Evolutionary conservation across 1,140 invertebrate genomes (phyloP).

Genomic region (Drosophila nebulosa): DNA sequence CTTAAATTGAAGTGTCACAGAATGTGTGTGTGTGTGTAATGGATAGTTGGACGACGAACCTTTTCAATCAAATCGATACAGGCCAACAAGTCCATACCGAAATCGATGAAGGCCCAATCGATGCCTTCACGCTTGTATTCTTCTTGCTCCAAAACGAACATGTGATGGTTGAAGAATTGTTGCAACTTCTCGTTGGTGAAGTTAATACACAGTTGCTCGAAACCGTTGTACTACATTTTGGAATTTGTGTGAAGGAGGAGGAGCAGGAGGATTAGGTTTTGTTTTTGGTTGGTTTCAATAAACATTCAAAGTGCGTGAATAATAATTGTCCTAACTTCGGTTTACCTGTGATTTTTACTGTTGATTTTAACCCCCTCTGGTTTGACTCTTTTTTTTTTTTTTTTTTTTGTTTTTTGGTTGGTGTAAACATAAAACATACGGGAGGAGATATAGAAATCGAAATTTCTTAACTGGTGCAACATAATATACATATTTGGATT

Average conservation of each 20-base stretch:
- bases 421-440: background rate
- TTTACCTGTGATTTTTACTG: background rate
- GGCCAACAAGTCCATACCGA: constrained; percentile 97
- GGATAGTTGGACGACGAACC: constrained; percentile 85
- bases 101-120: constrained; percentile 98
- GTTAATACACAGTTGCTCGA: constrained; percentile 99
- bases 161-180: constrained; percentile 99
- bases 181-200: constrained; percentile 99
- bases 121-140: constrained; percentile 98
- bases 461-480: background rate
- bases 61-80: constrained; percentile 99
- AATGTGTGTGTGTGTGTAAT: too few relatives aligned
- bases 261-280: constrained; percentile 24
- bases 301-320: constrained; percentile 12
- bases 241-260: constrained; percentile 2
- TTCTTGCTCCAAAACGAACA: constrained; percentile 99
- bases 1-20: constrained; percentile 13
- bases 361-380: background rate
- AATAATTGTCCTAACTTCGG: background rate
- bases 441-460: background rate
- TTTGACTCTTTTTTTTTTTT: too few relatives aligned
- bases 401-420: too few relatives aligned
- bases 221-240: constrained; percentile 93
- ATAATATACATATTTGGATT: background rate
- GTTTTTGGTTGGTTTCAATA: background rate